Conservation (phyloP, 1,140 invertebrate species). For the Ladona fulva region DNA sequence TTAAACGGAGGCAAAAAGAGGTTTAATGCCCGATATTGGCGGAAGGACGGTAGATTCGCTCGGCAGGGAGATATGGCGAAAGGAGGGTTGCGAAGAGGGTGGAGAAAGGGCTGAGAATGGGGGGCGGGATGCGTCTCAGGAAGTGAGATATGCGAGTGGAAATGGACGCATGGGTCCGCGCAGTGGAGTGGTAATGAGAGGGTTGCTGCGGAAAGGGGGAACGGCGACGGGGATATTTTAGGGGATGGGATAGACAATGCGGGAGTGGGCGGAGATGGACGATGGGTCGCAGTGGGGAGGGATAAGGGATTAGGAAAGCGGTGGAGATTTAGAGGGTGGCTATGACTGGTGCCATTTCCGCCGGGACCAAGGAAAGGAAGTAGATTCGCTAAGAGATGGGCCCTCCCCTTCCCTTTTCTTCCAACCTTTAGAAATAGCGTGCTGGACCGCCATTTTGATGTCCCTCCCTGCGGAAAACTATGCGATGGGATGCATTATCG, state of each 20-base stretch:
- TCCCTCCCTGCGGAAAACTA: neutral
- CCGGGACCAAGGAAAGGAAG: neutral
- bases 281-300: neutral
- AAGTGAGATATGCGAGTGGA: neutral
- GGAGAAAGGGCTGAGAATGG: neutral
- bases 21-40: too few species aligned
- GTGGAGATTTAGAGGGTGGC: neutral
- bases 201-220: neutral
- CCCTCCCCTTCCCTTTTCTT: neutral
- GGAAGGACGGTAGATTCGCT: too few species aligned
- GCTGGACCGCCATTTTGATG: neutral
- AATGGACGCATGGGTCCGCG: neutral
- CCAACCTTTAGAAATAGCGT: neutral
- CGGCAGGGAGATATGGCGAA: too few species aligned
- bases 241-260: neutral
- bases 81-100: neutral
- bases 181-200: neutral
- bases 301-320: neutral
- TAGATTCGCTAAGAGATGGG: neutral
- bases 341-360: conserved; percentile 7
- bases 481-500: too few species aligned
- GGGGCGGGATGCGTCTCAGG: neutral
- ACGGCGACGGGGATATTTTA: neutral
- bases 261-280: neutral
- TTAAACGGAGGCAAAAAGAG: too few species aligned